A percentile compares a stretch with the other conserved stretches of the same genome.
phyloP scores from a whole-genome alignment of 2,113 vertebrate species.

The Trematomus loennbergii region DNA sequence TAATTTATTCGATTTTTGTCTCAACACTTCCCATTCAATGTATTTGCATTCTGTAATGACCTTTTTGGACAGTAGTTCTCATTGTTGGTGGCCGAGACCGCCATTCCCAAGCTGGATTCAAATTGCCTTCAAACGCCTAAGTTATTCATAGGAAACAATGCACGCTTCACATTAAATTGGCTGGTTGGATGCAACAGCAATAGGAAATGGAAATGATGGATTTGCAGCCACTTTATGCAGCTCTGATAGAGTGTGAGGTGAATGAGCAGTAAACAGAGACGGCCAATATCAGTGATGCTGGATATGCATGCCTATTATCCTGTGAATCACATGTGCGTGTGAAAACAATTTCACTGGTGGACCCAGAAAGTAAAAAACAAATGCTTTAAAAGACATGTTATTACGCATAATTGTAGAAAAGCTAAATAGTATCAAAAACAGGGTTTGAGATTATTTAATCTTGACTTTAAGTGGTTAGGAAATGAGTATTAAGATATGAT shows the following conservation, averaged over 20 bases:
- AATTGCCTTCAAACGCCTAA: background rate
- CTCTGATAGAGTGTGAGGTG: background rate
- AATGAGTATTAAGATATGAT: background rate
- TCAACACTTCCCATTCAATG: background rate
- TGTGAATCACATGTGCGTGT: background rate
- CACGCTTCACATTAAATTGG: conserved; percentile 6
- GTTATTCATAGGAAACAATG: conserved; percentile 2
- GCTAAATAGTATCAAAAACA: background rate
- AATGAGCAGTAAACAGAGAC: background rate
- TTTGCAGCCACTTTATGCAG: conserved; percentile 4
- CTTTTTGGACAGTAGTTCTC: background rate
- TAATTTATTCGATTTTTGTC: background rate
- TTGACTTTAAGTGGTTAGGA: background rate
- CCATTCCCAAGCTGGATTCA: conserved; percentile 3
- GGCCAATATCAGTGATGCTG: background rate
- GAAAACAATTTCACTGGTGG: background rate
- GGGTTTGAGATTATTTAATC: background rate
- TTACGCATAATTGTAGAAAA: background rate
- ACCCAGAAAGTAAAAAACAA: background rate
- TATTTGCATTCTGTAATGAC: background rate
- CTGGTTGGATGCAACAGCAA: background rate
- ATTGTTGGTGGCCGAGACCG: background rate
- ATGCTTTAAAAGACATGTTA: background rate
- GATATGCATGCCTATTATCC: conserved; percentile 2
- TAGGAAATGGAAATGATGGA: background rate